Base-by-base conservation (phyloP, 2,888 invertebrate genomes). In the Cephalotes varians region DNA sequence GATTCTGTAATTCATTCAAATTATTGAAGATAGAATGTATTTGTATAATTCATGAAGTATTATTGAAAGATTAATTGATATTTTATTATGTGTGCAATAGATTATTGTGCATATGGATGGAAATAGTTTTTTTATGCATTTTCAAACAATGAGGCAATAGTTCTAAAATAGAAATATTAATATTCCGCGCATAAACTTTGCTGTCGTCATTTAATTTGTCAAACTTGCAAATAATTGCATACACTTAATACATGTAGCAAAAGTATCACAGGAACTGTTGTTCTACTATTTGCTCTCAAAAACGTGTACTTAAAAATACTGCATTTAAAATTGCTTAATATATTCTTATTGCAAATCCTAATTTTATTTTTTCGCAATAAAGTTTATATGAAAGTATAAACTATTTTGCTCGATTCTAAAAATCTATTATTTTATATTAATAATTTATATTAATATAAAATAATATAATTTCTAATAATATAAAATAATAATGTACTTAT, bases 231-330 rank as follows among this genome's bases (percentile, higher is more conserved):
- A 40, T 56, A 58, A n/a, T 62, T 62, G 62, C 34, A 64, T 60
- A 40, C 9, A 40, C n/a, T 25, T 37, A 73, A 21, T 40, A 69
- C 6, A 54, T 21, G 21, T 77, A 69, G 69, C 77, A 77, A 56
- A 69, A 77, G 73, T 87, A 89, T 89, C 88, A 89, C 89, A 89
- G 82, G 81, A 84, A 65, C 25, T 62, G 67, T 81, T 81, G 31
- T 81, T 77, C 40, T 81, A 72, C 47, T 81, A 76, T 51, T 69
- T 74, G 69, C 64, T 54, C 49, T 51, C 40, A 18, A 76, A 40
- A 51, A 72, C 18, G 28, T 58, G 71, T 58, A 80, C 58, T 49
- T 56, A 18, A 31, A 64, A 77, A 77, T 77, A 77, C 40, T 69
- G 40, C n/a, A 18, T 69, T 77, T 44, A 69, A 69, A 56, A 44